phyloP scores from a whole-genome alignment of 2,113 vertebrate species.

The Choloepus hoffmanni region DNA sequence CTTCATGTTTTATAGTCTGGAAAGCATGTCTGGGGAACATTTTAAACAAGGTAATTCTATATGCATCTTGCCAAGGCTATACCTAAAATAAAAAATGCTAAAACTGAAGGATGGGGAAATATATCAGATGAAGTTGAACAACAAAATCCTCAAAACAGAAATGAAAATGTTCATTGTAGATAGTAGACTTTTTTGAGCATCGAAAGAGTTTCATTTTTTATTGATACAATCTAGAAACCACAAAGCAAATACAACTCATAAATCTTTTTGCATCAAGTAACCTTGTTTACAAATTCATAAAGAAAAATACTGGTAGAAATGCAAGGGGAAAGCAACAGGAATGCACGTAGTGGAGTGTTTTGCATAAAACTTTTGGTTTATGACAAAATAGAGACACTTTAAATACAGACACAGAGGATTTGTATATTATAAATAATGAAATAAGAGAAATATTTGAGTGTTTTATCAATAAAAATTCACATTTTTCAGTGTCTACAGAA shows the following conservation, averaged over 20 bases:
- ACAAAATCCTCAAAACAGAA: background rate
- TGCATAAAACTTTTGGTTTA: background rate
- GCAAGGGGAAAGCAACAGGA: background rate
- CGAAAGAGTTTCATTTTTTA: background rate
- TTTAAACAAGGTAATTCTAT: background rate
- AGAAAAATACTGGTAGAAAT: background rate
- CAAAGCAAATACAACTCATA: slow-evolving; percentile 1
- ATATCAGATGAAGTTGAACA: background rate
- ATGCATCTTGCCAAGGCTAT: background rate
- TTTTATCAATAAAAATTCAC: background rate
- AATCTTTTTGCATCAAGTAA: background rate
- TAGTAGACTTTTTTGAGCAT: background rate
- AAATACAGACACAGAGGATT: background rate
- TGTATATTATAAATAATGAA: background rate
- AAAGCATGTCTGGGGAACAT: background rate
- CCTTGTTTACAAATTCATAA: background rate
- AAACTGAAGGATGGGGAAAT: background rate
- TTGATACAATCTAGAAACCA: slow-evolving; percentile 1
- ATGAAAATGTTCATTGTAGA: background rate
- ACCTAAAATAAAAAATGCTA: background rate
- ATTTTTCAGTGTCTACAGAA: background rate
- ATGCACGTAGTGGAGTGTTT: background rate
- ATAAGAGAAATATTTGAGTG: background rate
- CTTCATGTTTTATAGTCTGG: background rate
- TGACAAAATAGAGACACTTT: background rate